Base-by-base conservation (phyloP, 2,888 invertebrate genomes). In the Xestia xanthographa region DNA sequence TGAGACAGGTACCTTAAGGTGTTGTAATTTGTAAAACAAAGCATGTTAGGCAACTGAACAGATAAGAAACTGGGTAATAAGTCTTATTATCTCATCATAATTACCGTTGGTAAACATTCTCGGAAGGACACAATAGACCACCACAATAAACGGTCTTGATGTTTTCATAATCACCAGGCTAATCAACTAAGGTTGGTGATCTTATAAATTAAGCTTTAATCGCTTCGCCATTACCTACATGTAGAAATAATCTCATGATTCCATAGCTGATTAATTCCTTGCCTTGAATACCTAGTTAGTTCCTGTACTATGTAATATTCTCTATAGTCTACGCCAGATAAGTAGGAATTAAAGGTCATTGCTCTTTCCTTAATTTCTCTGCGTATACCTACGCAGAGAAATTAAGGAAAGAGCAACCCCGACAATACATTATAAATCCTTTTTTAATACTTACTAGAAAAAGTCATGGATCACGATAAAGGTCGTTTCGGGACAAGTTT, bases 11-110 rank as follows among this genome's bases (percentile, higher is more conserved):
- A 22, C 17, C 4, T 66, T 63, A 56, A 8, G 45, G 71, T 78
- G 77, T 66, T 65, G 79, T 75, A 82, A 82, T 79, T 67, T 79
- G 22, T 81, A 67, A 43, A 76, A 82, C 71, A 71, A 70, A 62
- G 4, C 29, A 9, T 8, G 60, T 82, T 74, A 48, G 53, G 79
- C 73, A 83, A 86, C 73, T 62, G 11, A n/a, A 56, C 8, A 65
- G 83, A 83, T 82, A 77, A 77, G 17, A 56, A 82, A 38, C 34
- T n/a, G 20, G 48, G 22, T 58, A 66, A 73, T 58, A 29, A n/a
- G 38, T 17, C 17, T 43, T 48, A 26, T 43, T 76, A 79, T 29
- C 77, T n/a, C 50, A 53, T 34, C 41, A 79, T 43, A 50, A 75
- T 63, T 48, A 56, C 41, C 6, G 41, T 56, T 34, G 38, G 38